Evolutionary conservation across 2,888 invertebrate species (phyloP).

Genomic region (Anticlea derivata): DNA sequence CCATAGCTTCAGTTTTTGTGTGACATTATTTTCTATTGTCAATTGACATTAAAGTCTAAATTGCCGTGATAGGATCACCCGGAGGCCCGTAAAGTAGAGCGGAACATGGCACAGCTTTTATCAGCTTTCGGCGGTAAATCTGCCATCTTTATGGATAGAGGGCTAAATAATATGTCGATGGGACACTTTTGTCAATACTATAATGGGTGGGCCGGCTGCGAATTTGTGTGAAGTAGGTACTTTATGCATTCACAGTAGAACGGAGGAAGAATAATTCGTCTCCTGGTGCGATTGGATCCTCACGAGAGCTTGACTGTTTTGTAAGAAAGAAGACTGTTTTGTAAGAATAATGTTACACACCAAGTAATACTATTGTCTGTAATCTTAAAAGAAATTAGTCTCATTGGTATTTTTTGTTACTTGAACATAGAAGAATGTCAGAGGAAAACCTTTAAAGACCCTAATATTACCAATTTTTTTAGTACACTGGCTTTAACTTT

Average conservation of each 20-base stretch:
- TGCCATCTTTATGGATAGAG: slow-evolving; percentile 24
- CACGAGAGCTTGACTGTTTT: too few species aligned
- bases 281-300: too few species aligned
- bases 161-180: slow-evolving; percentile 7
- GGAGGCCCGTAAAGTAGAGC: slow-evolving; percentile 40
- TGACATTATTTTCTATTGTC: slow-evolving; percentile 3
- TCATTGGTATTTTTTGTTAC: too few species aligned
- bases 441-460: too few species aligned
- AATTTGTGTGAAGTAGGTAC: not conserved
- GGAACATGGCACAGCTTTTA: slow-evolving; percentile 49
- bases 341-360: too few species aligned
- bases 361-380: too few species aligned
- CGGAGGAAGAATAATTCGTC: too few species aligned
- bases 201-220: too few species aligned
- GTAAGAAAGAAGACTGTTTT: too few species aligned
- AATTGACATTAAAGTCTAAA: not conserved
- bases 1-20: slow-evolving; percentile 13
- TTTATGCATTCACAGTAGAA: too few species aligned
- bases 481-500: not conserved
- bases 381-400: too few species aligned
- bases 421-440: too few species aligned
- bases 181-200: not conserved
- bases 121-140: slow-evolving; percentile 38
- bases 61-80: not conserved
- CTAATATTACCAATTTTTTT: not conserved